Evolutionary conservation across 2,113 vertebrate species (phyloP).

Genomic region (Cebidichthys violaceus): DNA sequence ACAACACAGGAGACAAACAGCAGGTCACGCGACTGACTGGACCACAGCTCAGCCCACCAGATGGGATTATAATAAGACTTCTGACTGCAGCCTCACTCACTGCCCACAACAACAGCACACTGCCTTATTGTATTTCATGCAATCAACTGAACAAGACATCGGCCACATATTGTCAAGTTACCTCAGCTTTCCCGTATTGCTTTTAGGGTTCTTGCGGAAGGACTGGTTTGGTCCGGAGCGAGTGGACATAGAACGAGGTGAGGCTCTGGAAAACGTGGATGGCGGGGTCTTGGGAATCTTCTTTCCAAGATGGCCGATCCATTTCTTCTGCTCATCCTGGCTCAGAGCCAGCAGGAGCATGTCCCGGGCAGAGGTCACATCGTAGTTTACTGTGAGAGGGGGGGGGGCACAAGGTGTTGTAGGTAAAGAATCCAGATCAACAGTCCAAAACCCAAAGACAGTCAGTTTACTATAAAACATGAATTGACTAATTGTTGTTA

Average conservation of each 20-base stretch:
- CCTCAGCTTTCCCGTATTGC: slow-evolving; percentile 95
- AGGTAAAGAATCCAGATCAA: background rate
- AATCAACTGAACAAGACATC: background rate
- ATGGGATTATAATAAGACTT: slow-evolving; percentile 48
- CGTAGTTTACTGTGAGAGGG: slow-evolving; percentile 91
- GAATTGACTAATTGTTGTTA: background rate
- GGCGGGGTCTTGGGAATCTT: slow-evolving; percentile 98
- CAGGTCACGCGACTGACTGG: slow-evolving; percentile 77
- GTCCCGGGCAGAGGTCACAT: slow-evolving; percentile 96
- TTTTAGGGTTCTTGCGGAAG: slow-evolving; percentile 96
- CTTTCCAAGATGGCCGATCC: slow-evolving; percentile 98
- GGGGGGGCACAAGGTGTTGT: background rate
- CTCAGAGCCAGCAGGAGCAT: slow-evolving; percentile 95
- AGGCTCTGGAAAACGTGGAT: slow-evolving; percentile 92
- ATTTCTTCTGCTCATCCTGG: slow-evolving; percentile 99
- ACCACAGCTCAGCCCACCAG: slow-evolving; percentile 62
- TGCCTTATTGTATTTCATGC: slow-evolving; percentile 15
- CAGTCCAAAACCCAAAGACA: background rate
- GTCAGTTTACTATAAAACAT: background rate
- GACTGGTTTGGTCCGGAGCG: slow-evolving; percentile 96
- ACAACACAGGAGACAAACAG: slow-evolving; percentile 85
- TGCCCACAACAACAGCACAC: slow-evolving; percentile 47
- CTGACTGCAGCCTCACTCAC: slow-evolving; percentile 53
- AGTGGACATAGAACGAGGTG: slow-evolving; percentile 93
- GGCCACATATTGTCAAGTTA: slow-evolving; percentile 76